phyloP scores from a whole-genome alignment of 2,113 vertebrate species.

The Pangasianodon hypophthalmus region DNA sequence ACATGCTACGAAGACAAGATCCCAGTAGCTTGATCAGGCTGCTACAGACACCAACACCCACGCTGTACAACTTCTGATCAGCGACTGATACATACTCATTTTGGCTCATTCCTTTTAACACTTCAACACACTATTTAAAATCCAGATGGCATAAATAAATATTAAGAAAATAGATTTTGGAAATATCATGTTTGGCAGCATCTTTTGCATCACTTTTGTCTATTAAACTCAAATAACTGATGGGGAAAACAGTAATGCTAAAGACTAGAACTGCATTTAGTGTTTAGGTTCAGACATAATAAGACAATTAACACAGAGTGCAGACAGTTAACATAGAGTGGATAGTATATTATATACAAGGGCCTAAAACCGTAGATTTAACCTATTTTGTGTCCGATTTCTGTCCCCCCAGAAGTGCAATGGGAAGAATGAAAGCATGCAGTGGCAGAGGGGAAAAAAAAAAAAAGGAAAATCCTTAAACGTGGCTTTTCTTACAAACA shows the following conservation, averaged over 20 bases:
- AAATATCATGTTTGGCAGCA: slow-evolving; percentile 3
- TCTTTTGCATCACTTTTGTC: slow-evolving; percentile 18
- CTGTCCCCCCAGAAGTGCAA: slow-evolving; percentile 11
- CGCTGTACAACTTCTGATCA: slow-evolving; percentile 20
- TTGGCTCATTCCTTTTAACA: slow-evolving; percentile 29
- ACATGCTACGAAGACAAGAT: slow-evolving; percentile 24
- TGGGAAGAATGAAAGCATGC: slow-evolving; percentile 12
- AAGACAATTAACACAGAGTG: background rate
- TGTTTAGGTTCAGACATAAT: background rate
- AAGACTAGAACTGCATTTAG: slow-evolving; percentile 5
- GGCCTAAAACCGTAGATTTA: background rate
- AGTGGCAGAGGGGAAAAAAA: background rate
- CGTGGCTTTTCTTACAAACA: slow-evolving; percentile 45
- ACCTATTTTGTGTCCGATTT: background rate
- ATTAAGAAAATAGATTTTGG: slow-evolving; percentile 37
- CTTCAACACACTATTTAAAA: slow-evolving; percentile 21
- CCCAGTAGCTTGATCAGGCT: slow-evolving; percentile 7
- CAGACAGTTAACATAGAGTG: background rate
- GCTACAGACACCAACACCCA: background rate
- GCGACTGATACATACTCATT: slow-evolving; percentile 9
- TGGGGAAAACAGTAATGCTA: background rate
- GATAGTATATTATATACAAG: background rate
- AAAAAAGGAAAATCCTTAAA: slow-evolving; percentile 30
- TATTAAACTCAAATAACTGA: background rate
- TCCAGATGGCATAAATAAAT: slow-evolving; percentile 18